phyloP scores from a whole-genome alignment of 92 coral and sea anemone genomes.

The Phenganax marumi region DNA sequence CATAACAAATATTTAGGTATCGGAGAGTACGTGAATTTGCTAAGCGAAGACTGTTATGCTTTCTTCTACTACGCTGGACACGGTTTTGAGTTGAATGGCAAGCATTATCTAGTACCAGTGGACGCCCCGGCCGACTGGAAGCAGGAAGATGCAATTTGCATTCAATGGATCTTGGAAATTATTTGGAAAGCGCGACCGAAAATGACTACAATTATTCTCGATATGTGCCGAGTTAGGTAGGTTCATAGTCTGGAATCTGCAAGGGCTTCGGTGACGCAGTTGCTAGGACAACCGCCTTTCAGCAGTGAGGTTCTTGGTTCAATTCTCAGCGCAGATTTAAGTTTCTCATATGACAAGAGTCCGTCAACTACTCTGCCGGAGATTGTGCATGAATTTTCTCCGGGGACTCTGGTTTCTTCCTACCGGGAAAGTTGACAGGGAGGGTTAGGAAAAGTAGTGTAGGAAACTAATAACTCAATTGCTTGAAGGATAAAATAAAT shows the following conservation, averaged over 20 bases:
- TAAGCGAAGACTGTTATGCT: slow-evolving; percentile 76
- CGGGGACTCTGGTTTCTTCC: no score
- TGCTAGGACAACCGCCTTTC: neutral
- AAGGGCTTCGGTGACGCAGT: neutral
- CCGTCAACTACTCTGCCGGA: no score
- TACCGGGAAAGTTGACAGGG: no score
- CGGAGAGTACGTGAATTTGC: slow-evolving; percentile 60
- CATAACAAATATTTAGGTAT: neutral
- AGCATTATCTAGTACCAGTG: slow-evolving; percentile 83
- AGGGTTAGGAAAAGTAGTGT: no score
- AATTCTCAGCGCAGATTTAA: neutral
- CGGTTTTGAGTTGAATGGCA: slow-evolving; percentile 84
- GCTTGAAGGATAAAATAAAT: no score
- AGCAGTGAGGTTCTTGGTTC: neutral
- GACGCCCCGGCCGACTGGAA: slow-evolving; percentile 85
- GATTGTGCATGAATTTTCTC: no score
- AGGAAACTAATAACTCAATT: no score
- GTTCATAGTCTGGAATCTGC: no score
- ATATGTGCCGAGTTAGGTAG: slow-evolving; percentile 87
- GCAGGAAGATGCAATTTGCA: slow-evolving; percentile 78
- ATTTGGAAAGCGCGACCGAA: slow-evolving; percentile 66
- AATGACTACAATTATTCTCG: slow-evolving; percentile 76
- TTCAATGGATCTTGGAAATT: slow-evolving; percentile 68
- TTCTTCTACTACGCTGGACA: slow-evolving; percentile 91
- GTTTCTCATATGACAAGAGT: no score